Evolutionary conservation across 1,140 invertebrate genomes (phyloP).

Genomic region (Drosophila parabipectinata): DNA sequence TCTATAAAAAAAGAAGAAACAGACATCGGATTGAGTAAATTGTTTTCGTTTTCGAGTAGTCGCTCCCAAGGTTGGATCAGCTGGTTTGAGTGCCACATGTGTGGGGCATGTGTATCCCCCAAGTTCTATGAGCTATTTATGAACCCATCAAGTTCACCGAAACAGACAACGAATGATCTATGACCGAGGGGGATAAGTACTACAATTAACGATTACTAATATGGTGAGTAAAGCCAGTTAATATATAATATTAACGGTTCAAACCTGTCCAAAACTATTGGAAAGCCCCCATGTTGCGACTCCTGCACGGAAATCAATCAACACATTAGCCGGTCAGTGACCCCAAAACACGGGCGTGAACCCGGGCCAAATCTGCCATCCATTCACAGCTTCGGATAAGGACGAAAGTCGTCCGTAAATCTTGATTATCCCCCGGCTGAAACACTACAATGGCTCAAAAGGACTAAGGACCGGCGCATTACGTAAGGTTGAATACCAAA

Average conservation of each 20-base stretch:
- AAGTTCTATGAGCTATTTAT: slow-evolving; percentile 35
- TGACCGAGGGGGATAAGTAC: background rate
- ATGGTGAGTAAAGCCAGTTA: too few relatives aligned
- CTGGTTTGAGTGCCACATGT: slow-evolving; percentile 30
- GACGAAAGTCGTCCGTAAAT: slow-evolving; percentile 37
- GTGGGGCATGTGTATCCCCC: slow-evolving; percentile 30
- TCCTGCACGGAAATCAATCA: slow-evolving; percentile 34
- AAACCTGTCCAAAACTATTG: background rate
- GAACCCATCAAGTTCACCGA: slow-evolving; percentile 39
- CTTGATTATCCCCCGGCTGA: slow-evolving; percentile 40
- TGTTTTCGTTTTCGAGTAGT: slow-evolving; percentile 6
- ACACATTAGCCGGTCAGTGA: slow-evolving; percentile 41
- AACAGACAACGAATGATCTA: background rate
- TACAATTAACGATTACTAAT: too few relatives aligned
- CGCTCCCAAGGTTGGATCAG: slow-evolving; percentile 35
- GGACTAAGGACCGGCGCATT: slow-evolving; percentile 38
- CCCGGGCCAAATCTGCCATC: background rate
- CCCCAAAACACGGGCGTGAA: slow-evolving; percentile 31
- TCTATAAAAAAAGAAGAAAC: slow-evolving; percentile 35
- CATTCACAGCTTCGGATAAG: slow-evolving; percentile 25
- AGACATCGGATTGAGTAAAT: slow-evolving; percentile 21
- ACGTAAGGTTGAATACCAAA: slow-evolving; percentile 61
- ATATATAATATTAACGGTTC: too few relatives aligned
- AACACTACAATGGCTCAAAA: slow-evolving; percentile 33
- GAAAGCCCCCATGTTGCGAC: background rate